Conservation (phyloP, 1,140 invertebrate genomes). For the Xylocopa sonorina region DNA sequence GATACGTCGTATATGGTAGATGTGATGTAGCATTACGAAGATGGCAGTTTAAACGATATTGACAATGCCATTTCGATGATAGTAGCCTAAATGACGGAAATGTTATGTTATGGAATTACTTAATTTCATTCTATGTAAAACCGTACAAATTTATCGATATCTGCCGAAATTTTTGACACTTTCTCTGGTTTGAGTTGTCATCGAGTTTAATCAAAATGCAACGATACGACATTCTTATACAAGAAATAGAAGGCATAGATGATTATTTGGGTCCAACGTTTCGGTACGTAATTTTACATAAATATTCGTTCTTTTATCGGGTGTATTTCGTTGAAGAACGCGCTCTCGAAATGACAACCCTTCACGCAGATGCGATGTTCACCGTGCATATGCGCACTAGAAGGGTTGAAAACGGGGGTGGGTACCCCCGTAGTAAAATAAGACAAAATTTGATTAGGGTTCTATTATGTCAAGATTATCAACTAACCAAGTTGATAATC, state of each 20-base stretch:
- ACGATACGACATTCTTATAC: slow-evolving; percentile 86
- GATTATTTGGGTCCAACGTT: slow-evolving; percentile 96
- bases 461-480: slow-evolving; percentile 69
- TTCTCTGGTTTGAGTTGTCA: background rate
- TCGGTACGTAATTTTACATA: slow-evolving; percentile 81
- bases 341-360: slow-evolving; percentile 61
- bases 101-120: slow-evolving; percentile 14
- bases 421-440: slow-evolving; percentile 9
- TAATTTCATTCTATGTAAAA: background rate
- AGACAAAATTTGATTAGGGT: slow-evolving; percentile 28
- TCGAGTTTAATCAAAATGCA: slow-evolving; percentile 67
- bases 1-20: background rate
- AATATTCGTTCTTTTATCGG: background rate
- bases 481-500: slow-evolving; percentile 66
- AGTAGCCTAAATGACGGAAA: background rate
- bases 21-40: slow-evolving; percentile 5
- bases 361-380: slow-evolving; percentile 75
- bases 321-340: slow-evolving; percentile 64
- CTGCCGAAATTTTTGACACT: background rate
- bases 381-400: slow-evolving; percentile 74
- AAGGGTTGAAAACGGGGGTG: slow-evolving; percentile 57
- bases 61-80: slow-evolving; percentile 4
- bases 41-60: slow-evolving; percentile 39
- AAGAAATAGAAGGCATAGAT: slow-evolving; percentile 95
- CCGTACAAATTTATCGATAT: background rate